A percentile compares a stretch with the other conserved stretches of the same genome.
These are phyloP conservation scores for Penaeus indicus DNA, from an alignment of 1,140 invertebrate species.

Conservation along the genomic window DNA sequence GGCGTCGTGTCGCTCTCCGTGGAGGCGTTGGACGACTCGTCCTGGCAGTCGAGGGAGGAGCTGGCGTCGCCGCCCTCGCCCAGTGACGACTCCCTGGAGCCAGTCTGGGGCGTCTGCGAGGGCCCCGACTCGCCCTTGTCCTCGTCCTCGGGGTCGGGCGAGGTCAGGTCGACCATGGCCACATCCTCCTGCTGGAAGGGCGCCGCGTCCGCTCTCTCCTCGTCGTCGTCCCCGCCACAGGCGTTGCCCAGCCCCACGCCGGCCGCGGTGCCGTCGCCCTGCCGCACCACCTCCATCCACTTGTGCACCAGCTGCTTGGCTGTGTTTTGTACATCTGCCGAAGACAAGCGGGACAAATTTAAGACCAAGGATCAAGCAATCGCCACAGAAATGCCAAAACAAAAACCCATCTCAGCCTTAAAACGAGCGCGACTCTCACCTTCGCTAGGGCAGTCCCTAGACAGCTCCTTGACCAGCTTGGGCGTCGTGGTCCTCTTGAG, in stretches of 20 bases:
- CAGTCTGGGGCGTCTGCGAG: neutral
- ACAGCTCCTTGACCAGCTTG: slow-evolving; percentile 89
- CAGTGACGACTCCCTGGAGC: neutral
- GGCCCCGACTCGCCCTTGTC: neutral
- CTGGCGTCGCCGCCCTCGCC: slow-evolving; percentile 41
- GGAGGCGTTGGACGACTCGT: slow-evolving; percentile 45
- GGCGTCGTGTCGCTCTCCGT: slow-evolving; percentile 45
- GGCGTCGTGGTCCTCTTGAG: slow-evolving; percentile 89
- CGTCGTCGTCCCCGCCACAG: neutral
- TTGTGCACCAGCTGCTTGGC: slow-evolving; percentile 88
- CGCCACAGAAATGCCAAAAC: neutral
- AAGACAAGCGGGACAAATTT: slow-evolving; percentile 67
- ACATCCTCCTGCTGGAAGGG: neutral
- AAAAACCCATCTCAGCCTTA: neutral
- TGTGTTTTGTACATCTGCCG: slow-evolving; percentile 79
- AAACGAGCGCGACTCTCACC: slow-evolving; percentile 72
- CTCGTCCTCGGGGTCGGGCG: neutral
- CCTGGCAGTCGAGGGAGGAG: slow-evolving; percentile 15
- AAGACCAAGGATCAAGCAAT: neutral
- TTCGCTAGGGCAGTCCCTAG: slow-evolving; percentile 83
- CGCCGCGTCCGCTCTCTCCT: neutral
- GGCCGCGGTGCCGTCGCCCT: slow-evolving; percentile 71
- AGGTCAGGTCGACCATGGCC: neutral
- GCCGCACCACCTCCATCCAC: slow-evolving; percentile 85
- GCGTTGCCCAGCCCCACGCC: slow-evolving; percentile 44